Evolutionary conservation across 2,888 invertebrate species (phyloP), one percentile per base, ranked within the genome.

Genomic region (Gymnoscelis rufifasciata): DNA sequence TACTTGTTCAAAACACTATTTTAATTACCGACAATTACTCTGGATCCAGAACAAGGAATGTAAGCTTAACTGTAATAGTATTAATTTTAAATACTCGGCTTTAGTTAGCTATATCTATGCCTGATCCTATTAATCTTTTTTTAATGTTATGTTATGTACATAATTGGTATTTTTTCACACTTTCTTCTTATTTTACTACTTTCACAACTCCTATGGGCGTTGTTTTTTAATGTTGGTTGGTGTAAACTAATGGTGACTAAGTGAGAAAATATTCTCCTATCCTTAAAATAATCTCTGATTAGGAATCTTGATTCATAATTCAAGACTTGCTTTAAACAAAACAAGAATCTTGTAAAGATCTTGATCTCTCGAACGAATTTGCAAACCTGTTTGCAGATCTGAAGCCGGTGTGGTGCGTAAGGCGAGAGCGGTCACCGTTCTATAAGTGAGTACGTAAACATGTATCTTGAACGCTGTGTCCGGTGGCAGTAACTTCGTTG

Each of bases 301-400:
- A n/a, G n/a, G n/a, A n/a, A 33, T 31, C 7, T 12, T 11, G 29
- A 19, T 19, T 8, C 6, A 1, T 33, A 6, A 19, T 10, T 6
- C 10, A 33, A 31, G 14, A 14, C n/a, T 15, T 33, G 5, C 10
- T 10, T 2, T 19, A 14, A 13, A 14, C 8, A 13, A 30, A 59
- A 63, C 62, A 57, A 57, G 56, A 66, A 66, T 66, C 54, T 59
- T 54, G 59, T 58, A 60, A 54, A 52, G 27, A 62, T 63, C 58
- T 59, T 62, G 66, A 65, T 67, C 66, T 68, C 68, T 71, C 64
- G 57, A 56, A 58, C 53, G 53, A 54, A 52, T 56, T 54, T 52
- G 48, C 47, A 56, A 68, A 73, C 72, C 57, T 44, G 74, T 69
- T 69, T 59, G 50, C 54, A 49, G 39, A 52, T 52, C 51, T 52